These are phyloP conservation scores for Tipula helvola DNA, from an alignment of 2,888 invertebrate species.

Conservation along the genomic window DNA sequence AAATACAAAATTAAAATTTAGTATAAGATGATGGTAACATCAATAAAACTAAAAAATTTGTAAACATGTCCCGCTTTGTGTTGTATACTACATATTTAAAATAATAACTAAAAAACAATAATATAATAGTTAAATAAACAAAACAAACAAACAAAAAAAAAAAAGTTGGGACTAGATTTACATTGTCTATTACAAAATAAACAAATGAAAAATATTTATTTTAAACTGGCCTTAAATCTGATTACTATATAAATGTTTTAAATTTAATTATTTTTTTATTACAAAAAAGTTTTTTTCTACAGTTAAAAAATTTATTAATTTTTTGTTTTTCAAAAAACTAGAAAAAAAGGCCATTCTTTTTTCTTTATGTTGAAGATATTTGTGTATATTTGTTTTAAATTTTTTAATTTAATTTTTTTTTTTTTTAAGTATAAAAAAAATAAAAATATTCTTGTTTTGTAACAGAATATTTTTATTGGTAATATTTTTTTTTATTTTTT, in stretches of 20 bases:
- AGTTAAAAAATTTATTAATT: neutral
- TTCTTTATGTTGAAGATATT: neutral
- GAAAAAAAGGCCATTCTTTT: neutral
- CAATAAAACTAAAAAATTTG: neutral
- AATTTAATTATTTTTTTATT: neutral
- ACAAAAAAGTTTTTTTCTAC: neutral
- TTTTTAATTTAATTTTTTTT: neutral
- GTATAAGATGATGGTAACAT: neutral
- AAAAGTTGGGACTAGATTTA: neutral
- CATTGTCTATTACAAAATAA: neutral
- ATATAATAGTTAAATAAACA: neutral
- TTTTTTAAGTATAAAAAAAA: neutral
- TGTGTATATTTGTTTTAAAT: neutral
- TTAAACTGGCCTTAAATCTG: neutral
- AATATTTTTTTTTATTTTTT: neutral
- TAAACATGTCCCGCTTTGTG: neutral
- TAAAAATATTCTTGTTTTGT: neutral
- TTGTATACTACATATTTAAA: neutral
- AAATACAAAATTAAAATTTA: neutral
- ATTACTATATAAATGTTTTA: neutral
- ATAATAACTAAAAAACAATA: neutral
- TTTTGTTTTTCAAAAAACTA: neutral
- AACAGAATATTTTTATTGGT: neutral
- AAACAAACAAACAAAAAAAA: neutral
- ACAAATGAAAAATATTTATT: neutral